phyloP scores from a whole-genome alignment of 2,113 vertebrate genomes.

The Rousettus leschenaultii region DNA sequence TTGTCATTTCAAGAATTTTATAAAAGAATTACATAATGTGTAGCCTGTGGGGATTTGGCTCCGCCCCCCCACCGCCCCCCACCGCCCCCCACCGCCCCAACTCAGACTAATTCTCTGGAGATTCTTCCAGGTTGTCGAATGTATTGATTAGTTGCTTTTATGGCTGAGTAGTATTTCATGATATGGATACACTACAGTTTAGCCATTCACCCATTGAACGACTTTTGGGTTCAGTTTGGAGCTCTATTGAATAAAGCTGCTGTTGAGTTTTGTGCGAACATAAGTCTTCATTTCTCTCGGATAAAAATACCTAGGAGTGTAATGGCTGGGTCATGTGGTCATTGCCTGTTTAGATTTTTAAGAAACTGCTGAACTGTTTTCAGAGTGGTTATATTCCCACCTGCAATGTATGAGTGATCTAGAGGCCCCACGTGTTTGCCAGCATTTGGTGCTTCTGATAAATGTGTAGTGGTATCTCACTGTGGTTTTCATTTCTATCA shows the following conservation, averaged over 20 bases:
- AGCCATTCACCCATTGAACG: background rate
- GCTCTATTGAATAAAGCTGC: background rate
- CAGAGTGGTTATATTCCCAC: background rate
- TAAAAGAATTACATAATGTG: background rate
- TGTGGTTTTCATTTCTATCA: background rate
- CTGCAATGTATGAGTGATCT: background rate
- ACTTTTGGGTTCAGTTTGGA: background rate
- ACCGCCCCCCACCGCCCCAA: too few species aligned
- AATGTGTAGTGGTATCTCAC: background rate
- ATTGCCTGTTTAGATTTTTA: background rate
- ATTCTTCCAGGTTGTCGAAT: background rate
- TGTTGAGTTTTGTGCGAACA: background rate
- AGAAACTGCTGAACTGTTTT: background rate
- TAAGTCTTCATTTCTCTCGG: background rate
- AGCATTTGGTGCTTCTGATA: background rate
- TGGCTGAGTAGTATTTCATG: background rate
- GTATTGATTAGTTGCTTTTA: background rate
- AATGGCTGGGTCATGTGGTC: background rate
- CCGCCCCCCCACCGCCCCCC: too few species aligned
- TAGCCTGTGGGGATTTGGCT: too few species aligned
- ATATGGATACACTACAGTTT: background rate
- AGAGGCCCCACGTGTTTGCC: background rate
- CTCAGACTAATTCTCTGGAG: too few species aligned
- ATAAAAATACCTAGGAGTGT: background rate
- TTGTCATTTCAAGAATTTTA: background rate